phyloP scores from a whole-genome alignment of 1,140 invertebrate species.

The Subanguina moxae region DNA sequence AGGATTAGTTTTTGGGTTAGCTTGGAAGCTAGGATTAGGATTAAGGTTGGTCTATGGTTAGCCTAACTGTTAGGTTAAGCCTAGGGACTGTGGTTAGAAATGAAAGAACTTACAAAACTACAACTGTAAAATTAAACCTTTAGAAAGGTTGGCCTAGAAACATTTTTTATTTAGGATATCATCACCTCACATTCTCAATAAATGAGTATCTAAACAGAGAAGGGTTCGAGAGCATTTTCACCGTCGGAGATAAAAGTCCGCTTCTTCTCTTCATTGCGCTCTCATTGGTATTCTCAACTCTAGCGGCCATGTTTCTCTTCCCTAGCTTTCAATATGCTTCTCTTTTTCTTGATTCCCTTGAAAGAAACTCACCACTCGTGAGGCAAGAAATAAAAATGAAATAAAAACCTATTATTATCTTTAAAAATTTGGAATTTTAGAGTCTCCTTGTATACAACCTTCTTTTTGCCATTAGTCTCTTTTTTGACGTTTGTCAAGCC shows the following conservation, averaged over 20 bases:
- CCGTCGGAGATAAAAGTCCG: neutral
- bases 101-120: too few relatives aligned
- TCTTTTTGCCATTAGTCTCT: slow-evolving; percentile 22
- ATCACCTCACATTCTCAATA: neutral
- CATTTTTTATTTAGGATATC: neutral
- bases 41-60: too few relatives aligned
- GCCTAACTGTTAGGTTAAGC: too few relatives aligned
- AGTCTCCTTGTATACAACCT: slow-evolving; percentile 18
- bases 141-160: too few relatives aligned
- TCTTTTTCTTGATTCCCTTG: slow-evolving; percentile 20
- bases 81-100: too few relatives aligned
- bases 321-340: slow-evolving; percentile 33
- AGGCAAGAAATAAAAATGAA: slow-evolving; percentile 37
- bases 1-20: too few relatives aligned
- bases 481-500: slow-evolving; percentile 8
- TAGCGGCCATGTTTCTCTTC: slow-evolving; percentile 31
- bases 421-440: slow-evolving; percentile 19
- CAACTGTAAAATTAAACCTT: too few relatives aligned
- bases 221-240: slow-evolving; percentile 15
- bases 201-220: slow-evolving; percentile 4
- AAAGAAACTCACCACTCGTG: slow-evolving; percentile 48
- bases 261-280: slow-evolving; percentile 19
- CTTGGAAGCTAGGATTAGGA: too few relatives aligned
- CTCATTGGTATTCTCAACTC: slow-evolving; percentile 17
- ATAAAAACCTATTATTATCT: slow-evolving; percentile 38